Evolutionary conservation across 2,888 invertebrate genomes (phyloP).

Genomic region (Lasiommata megera): DNA sequence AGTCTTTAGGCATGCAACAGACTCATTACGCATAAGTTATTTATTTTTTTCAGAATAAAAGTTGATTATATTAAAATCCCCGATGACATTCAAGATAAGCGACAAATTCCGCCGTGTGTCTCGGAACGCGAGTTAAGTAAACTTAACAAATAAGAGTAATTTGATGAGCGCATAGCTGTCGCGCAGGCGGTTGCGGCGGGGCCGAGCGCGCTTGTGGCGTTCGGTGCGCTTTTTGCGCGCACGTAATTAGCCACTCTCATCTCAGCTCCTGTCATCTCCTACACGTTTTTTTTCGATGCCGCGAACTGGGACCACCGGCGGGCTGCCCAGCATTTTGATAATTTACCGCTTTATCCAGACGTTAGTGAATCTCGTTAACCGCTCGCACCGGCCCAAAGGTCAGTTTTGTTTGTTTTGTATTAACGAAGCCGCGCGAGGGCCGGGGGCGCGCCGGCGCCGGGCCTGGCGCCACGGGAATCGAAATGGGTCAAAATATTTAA

Average conservation of each 20-base stretch:
- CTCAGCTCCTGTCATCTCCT: slow-evolving; percentile 74
- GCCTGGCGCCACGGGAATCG: slow-evolving; percentile 68
- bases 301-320: slow-evolving; percentile 66
- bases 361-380: slow-evolving; percentile 79
- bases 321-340: slow-evolving; percentile 69
- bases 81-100: slow-evolving; percentile 29
- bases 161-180: slow-evolving; percentile 54
- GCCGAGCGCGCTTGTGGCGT: slow-evolving; percentile 47
- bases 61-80: neutral
- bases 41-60: neutral
- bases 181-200: slow-evolving; percentile 39
- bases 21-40: slow-evolving; percentile 40
- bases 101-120: slow-evolving; percentile 4
- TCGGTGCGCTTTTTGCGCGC: slow-evolving; percentile 60
- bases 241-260: slow-evolving; percentile 69
- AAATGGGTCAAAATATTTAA: slow-evolving; percentile 75
- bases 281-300: slow-evolving; percentile 68
- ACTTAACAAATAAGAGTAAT: slow-evolving; percentile 1
- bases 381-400: slow-evolving; percentile 72
- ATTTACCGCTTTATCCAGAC: slow-evolving; percentile 78
- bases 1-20: slow-evolving; percentile 35
- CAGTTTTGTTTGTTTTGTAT: slow-evolving; percentile 80
- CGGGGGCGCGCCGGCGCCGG: slow-evolving; percentile 75
- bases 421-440: slow-evolving; percentile 73
- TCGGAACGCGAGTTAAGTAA: slow-evolving; percentile 1